Percentiles rank a stretch among this genome's conserved stretches.
Evolutionary conservation across 2,888 invertebrate genomes (phyloP).

Genomic region (Deroplatys truncata): DNA sequence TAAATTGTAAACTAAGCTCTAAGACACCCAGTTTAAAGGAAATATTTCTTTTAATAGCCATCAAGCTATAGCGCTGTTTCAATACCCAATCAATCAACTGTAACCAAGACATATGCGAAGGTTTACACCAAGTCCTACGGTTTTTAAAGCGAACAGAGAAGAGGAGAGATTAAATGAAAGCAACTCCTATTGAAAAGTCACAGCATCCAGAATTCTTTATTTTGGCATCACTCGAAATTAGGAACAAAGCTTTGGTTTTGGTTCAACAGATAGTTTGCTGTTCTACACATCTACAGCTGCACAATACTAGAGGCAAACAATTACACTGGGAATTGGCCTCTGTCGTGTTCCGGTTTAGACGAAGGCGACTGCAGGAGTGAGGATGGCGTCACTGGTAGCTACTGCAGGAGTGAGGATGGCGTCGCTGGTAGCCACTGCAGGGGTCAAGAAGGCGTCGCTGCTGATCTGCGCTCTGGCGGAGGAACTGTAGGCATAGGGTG

Average conservation of each 20-base stretch:
- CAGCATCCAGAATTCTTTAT: not conserved
- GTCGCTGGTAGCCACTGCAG: not conserved
- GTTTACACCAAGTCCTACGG: too few relatives aligned
- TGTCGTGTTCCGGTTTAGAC: not conserved
- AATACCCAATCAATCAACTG: too few relatives aligned
- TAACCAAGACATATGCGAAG: too few relatives aligned
- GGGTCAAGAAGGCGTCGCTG: not conserved
- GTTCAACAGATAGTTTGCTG: not conserved
- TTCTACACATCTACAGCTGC: not conserved
- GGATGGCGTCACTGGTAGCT: not conserved
- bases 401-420: not conserved
- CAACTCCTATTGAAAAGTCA: not conserved
- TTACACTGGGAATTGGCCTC: too few relatives aligned
- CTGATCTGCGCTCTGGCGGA: conserved; percentile 12
- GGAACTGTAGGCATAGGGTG: conserved; percentile 6
- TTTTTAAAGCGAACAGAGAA: too few relatives aligned
- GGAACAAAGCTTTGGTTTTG: not conserved
- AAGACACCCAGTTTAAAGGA: too few relatives aligned
- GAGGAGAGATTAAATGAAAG: too few relatives aligned
- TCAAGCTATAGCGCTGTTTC: too few relatives aligned
- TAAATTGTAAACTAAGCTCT: too few relatives aligned
- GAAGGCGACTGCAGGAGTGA: not conserved
- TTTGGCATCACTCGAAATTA: not conserved
- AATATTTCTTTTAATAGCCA: too few relatives aligned
- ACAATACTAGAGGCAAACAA: not conserved